phyloP scores from a whole-genome alignment of 2,888 invertebrate genomes.

The Dascillus cervinus region DNA sequence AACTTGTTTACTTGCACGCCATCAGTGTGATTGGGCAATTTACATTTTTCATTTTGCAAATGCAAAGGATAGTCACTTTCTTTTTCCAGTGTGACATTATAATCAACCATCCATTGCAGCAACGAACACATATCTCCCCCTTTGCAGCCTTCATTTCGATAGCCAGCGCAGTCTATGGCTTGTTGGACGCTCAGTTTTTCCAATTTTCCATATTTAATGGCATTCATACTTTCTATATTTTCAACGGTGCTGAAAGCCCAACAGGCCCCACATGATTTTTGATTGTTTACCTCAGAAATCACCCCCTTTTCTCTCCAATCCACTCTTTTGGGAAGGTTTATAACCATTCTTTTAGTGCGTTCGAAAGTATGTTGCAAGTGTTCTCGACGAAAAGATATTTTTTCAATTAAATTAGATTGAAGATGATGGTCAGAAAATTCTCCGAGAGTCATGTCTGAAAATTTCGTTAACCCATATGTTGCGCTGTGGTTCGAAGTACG shows the following conservation, averaged over 20 bases:
- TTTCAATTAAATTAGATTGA: conserved; percentile 32
- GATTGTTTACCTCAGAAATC: conserved; percentile 60
- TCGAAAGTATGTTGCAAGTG: neutral
- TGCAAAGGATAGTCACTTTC: conserved; percentile 58
- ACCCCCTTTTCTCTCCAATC: conserved; percentile 51
- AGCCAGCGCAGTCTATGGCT: conserved; percentile 72
- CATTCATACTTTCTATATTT: conserved; percentile 68
- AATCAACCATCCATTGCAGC: conserved; percentile 59
- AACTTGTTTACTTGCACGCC: conserved; percentile 48
- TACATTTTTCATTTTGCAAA: conserved; percentile 44
- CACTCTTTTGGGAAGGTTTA: conserved; percentile 26
- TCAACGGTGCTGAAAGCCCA: conserved; percentile 80
- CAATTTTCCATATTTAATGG: conserved; percentile 56
- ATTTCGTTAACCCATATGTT: conserved; percentile 52
- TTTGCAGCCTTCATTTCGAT: conserved; percentile 64
- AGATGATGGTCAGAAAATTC: conserved; percentile 44
- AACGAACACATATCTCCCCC: conserved; percentile 79
- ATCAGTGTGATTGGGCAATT: conserved; percentile 38
- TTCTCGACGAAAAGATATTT: conserved; percentile 3
- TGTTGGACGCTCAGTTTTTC: conserved; percentile 66
- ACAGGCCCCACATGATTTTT: conserved; percentile 74
- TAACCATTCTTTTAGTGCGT: conserved; percentile 1
- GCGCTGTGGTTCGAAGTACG: conserved; percentile 42
- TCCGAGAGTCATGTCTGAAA: conserved; percentile 51
- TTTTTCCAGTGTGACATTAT: conserved; percentile 48